These are phyloP conservation scores for Vanessa atalanta DNA, from an alignment of 1,140 invertebrate species.

Conservation along the genomic window DNA sequence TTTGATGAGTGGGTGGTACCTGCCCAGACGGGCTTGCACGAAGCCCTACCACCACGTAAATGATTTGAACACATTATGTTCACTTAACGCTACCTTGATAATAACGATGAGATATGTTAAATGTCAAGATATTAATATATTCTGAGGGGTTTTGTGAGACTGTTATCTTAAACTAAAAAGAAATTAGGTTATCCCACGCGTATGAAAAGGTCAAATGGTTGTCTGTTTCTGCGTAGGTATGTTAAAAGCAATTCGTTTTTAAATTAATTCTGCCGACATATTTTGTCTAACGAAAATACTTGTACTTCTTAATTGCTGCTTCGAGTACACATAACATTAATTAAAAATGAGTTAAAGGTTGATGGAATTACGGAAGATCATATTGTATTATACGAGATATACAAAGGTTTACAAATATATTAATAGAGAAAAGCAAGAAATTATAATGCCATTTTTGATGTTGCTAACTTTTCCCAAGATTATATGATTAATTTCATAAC, in stretches of 20 bases:
- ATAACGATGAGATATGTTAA: neutral
- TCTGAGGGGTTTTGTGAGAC: neutral
- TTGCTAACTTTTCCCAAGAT: no score
- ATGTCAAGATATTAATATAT: neutral
- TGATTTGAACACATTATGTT: no score
- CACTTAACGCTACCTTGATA: no score
- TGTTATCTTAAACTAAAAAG: constrained; percentile 5
- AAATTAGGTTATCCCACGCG: constrained; percentile 14
- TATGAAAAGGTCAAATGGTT: constrained; percentile 6
- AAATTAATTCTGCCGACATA: neutral
- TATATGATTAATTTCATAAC: no score
- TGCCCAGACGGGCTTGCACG: no score
- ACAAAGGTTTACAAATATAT: no score
- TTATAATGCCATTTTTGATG: no score
- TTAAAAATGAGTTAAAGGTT: neutral
- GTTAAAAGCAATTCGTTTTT: constrained; percentile 10
- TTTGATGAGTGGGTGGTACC: no score
- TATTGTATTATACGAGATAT: neutral
- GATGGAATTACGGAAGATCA: neutral
- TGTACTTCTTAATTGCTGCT: neutral
- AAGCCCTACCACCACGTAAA: no score
- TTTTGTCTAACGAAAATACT: neutral
- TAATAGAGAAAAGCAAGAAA: no score
- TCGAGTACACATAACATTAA: neutral
- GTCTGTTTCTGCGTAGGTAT: neutral